A percentile compares a stretch with the other conserved stretches of the same genome.
phyloP scores from a whole-genome alignment of 2,797 vertebrate species.

The Leucoraja ocellata region DNA sequence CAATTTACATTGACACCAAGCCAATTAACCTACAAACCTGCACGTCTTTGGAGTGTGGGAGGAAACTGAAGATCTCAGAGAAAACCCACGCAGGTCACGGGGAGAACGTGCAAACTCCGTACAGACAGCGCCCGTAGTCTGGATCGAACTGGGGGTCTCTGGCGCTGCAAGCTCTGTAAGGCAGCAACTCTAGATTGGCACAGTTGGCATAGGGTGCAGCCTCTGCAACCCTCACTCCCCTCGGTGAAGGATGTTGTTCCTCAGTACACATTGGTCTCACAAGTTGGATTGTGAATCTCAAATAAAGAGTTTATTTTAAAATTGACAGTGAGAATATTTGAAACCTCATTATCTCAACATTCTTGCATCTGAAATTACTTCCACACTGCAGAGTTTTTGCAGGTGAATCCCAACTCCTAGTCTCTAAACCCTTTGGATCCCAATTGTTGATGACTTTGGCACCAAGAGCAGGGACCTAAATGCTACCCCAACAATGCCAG shows the following conservation, averaged over 20 bases:
- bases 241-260: neutral
- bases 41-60: no score
- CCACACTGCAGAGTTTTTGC: neutral
- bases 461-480: neutral
- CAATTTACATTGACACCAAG: no score
- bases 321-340: neutral
- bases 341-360: neutral
- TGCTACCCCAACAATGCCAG: no score
- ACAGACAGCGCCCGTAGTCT: no score
- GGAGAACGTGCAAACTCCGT: no score
- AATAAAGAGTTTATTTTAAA: neutral
- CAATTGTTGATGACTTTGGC: neutral
- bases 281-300: neutral
- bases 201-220: neutral
- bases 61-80: no score
- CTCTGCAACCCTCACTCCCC: neutral
- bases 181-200: no score
- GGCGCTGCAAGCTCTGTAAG: no score
- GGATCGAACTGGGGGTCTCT: no score
- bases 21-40: no score
- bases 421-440: neutral
- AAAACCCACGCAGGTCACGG: no score
- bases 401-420: neutral
- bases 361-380: neutral
- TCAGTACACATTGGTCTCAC: neutral